Evolutionary conservation across 1,140 invertebrate genomes (phyloP).

Genomic region (Pseudomyrmex sp.): DNA sequence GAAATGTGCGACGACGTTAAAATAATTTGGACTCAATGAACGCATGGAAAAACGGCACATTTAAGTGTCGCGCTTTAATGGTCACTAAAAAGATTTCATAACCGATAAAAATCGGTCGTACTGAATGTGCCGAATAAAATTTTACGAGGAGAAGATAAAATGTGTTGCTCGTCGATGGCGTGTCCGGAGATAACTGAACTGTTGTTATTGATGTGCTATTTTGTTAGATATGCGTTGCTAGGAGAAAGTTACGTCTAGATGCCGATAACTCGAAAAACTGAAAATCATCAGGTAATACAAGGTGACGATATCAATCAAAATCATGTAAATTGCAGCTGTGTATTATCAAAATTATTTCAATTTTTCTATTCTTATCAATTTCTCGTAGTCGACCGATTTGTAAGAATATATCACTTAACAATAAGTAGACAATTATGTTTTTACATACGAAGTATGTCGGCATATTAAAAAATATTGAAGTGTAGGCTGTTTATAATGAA

Average conservation of each 20-base stretch:
- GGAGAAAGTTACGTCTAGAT: no score
- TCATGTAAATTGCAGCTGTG: no score
- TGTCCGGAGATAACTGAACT: slow-evolving; percentile 42
- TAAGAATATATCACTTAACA: no score
- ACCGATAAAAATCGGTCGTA: slow-evolving; percentile 53
- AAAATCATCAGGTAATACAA: slow-evolving; percentile 1
- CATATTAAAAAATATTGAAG: no score
- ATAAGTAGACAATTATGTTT: no score
- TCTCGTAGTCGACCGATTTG: no score
- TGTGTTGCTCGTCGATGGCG: background rate
- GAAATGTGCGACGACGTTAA: slow-evolving; percentile 23
- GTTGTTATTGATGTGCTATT: slow-evolving; percentile 44
- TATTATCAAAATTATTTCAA: background rate
- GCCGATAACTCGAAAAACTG: background rate
- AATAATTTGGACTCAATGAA: slow-evolving; percentile 12
- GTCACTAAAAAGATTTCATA: slow-evolving; percentile 55
- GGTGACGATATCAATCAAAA: background rate
- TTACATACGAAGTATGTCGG: no score
- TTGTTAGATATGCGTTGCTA: slow-evolving; percentile 2
- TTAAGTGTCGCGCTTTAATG: slow-evolving; percentile 13
- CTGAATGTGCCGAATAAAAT: slow-evolving; percentile 59
- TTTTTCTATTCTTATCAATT: no score
- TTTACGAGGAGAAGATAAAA: slow-evolving; percentile 19
- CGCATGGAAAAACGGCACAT: slow-evolving; percentile 17
- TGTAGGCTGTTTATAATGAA: no score